Evolutionary conservation across 1,140 invertebrate species (phyloP).

Genomic region (Danaus plexippus): DNA sequence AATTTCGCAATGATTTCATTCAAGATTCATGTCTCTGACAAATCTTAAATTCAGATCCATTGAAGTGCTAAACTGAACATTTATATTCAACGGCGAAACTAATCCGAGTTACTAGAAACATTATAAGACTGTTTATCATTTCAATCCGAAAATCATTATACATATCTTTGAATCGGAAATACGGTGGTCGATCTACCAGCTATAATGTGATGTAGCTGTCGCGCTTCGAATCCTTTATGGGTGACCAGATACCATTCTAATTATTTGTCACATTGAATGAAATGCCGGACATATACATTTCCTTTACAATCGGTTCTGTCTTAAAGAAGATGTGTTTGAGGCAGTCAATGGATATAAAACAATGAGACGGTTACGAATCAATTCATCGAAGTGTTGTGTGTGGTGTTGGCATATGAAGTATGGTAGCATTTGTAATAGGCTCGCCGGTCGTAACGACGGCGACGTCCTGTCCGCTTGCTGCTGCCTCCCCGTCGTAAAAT

Average conservation of each 20-base stretch:
- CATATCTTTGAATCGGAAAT: constrained; percentile 71
- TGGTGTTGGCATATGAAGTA: constrained; percentile 55
- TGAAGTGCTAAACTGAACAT: constrained; percentile 37
- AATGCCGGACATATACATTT: constrained; percentile 36
- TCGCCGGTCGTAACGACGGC: constrained; percentile 68
- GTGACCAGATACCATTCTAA: constrained; percentile 41
- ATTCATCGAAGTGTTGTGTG: constrained; percentile 36
- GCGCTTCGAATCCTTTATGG: constrained; percentile 64
- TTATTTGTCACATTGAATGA: constrained; percentile 18
- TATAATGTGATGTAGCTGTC: constrained; percentile 64
- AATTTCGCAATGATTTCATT: constrained; percentile 47
- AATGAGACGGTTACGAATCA: constrained; percentile 35
- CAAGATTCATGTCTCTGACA: constrained; percentile 19
- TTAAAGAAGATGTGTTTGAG: constrained; percentile 26
- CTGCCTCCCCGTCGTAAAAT: constrained; percentile 64
- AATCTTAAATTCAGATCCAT: constrained; percentile 15
- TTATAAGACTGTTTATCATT: constrained; percentile 53
- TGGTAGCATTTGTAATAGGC: constrained; percentile 67
- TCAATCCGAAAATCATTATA: constrained; percentile 57
- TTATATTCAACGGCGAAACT: constrained; percentile 38
- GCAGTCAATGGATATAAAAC: constrained; percentile 52
- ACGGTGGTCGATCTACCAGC: constrained; percentile 62
- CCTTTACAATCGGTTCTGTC: constrained; percentile 30
- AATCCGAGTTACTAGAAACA: constrained; percentile 47
- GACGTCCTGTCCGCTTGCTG: constrained; percentile 64